Base-by-base conservation (phyloP, 1,140 invertebrate genomes). In the Mylabris phalerata region DNA sequence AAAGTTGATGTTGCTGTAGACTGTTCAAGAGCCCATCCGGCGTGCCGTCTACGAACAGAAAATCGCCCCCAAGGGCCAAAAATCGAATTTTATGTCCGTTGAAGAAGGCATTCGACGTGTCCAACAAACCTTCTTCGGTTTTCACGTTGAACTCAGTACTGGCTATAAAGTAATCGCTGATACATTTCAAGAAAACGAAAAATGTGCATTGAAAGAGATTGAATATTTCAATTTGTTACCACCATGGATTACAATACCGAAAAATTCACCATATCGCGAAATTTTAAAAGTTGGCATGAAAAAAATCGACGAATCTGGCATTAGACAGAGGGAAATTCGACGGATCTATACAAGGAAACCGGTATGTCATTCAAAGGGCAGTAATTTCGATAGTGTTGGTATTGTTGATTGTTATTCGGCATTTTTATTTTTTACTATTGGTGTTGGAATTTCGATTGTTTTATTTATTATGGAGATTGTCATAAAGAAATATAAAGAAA, bases 161-260 rank as follows among this genome's bases (percentile, higher is more conserved):
- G 77, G 79, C 0, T 84, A 84, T 63, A 79, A 82, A 61, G 67
- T 84, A 11, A 76, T 85, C 3, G 76, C 77, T 43, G 79, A 83
- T 65, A 81, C 77, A 50, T 86, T 80, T 62, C 69, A 75, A 3
- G 83, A 84, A 67, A 76, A 78, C 3, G 81, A 85, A 65, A 85
- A 84, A 67, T 86, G 84, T 66, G 79, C 81, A 0, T 67, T 85
- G 2, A 74, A 78, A 46, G 80, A 83, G 66, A 80, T 85, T 57
- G 75, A 79, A 60, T 81, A 77, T 49, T 61, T 85, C 3, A 76
- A 80, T 50, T 72, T 80, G 0, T 70, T 78, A 1, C 74, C 80
- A 46, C 81, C 83, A 0, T 78, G 78, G 71, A 59, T 82, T 11
- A 76, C 78, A 1, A 75, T 82, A 0, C 73, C 74, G 56, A 79